Base-by-base conservation (phyloP, 2,888 invertebrate species). In the Melolontha melolontha region DNA sequence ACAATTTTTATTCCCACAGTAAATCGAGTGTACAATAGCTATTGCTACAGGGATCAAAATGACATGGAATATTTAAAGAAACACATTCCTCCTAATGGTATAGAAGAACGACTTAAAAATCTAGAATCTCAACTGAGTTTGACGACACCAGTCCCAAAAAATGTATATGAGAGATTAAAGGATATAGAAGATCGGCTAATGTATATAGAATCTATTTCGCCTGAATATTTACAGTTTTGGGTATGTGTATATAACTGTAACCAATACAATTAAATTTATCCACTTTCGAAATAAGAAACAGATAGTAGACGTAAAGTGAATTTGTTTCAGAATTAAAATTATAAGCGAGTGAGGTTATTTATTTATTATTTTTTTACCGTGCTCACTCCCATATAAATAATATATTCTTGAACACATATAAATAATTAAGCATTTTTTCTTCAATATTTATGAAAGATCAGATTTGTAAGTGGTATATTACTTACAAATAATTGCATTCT, bases 171-270 rank as follows among this genome's bases (percentile, higher is more conserved):
- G 67, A 84, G 94, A 34, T 81, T 95, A 5, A 93, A 93, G 81
- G 84, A 83, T 0, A 86, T 94, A 75, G 95, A 95, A 81, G 89
- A 94, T 76, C 87, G 90, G 71, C 87, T 95, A 55, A 84, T 92
- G 6, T 84, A 88, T 70, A 81, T 95, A 67, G 92, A 95, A 81
- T 87, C 92, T 0, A 80, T 92, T 64, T 94, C 94, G 42, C 94
- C 94, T 0, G 95, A 95, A 81, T 95, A 95, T 78, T 87, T 89
- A 22, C 87, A 90, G 74, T 90, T 91, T 82, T 86, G 88, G 85
- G 89, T 89, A 83, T 80, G 85, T 39, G 16, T 16, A 6, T 34
- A 8, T 17, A 49, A 5, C 14, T 34, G 8, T 11, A 54, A 44
- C 63, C 4, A 22, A 22, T 1, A 22, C 22, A 22, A 22, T 1